A percentile compares a stretch with the other conserved stretches of the same genome.
Conservation (phyloP, 2,113 vertebrate species). For the Cyanocitta stelleri region DNA sequence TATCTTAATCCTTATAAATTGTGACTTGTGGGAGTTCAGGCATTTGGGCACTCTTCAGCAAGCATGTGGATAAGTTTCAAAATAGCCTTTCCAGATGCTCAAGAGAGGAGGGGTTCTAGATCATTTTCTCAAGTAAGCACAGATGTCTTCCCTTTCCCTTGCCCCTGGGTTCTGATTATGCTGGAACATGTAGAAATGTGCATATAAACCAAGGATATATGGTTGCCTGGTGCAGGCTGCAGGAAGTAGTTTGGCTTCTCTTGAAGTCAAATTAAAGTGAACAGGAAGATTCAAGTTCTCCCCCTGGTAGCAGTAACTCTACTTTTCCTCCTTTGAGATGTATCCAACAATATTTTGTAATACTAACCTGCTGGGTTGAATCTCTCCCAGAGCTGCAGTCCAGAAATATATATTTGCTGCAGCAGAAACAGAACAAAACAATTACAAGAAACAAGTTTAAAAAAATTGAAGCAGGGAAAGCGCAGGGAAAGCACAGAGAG, state of each 20-base stretch:
- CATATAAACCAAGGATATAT: neutral
- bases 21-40: neutral
- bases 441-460: neutral
- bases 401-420: neutral
- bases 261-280: neutral
- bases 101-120: neutral
- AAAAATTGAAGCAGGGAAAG: neutral
- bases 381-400: constrained; percentile 1
- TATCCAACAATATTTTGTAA: neutral
- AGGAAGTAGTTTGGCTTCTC: neutral
- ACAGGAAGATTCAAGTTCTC: neutral
- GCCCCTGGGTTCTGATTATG: neutral
- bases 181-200: neutral
- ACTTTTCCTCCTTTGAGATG: neutral
- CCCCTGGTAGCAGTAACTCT: neutral
- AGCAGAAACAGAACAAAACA: neutral
- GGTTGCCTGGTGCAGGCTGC: neutral
- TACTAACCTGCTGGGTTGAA: constrained; percentile 17
- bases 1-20: neutral
- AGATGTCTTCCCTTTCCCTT: neutral
- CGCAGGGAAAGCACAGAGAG: neutral
- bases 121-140: neutral
- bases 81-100: neutral
- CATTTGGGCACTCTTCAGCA: neutral
- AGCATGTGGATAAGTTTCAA: neutral